Conservation (phyloP, 53 echinoderm and acorn worm species). For the Echinometra lucunter region DNA sequence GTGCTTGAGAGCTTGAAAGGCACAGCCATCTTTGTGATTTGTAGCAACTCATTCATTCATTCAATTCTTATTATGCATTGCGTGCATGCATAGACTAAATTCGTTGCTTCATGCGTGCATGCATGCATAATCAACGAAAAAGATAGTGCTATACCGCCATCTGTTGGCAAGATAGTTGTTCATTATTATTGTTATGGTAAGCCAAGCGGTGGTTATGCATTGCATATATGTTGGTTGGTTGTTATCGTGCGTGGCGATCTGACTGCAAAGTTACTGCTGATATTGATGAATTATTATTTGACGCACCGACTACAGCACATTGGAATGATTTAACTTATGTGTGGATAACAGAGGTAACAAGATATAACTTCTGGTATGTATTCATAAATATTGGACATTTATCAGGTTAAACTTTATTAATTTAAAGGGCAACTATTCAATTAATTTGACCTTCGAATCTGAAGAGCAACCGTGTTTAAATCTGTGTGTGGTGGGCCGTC, state of each 20-base stretch:
- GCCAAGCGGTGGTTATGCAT: neutral
- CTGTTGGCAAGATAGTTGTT: neutral
- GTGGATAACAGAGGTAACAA: neutral
- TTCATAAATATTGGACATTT: neutral
- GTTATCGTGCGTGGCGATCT: no score
- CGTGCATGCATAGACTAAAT: neutral
- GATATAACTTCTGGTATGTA: neutral
- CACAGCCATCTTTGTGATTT: conserved; percentile 52
- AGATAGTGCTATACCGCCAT: neutral
- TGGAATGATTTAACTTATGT: neutral
- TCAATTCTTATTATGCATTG: no score
- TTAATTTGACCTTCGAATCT: no score
- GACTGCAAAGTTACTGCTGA: no score
- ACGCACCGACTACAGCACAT: no score
- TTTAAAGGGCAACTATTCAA: neutral
- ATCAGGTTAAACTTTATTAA: neutral
- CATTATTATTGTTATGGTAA: neutral
- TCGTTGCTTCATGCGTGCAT: neutral
- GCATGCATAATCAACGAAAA: neutral
- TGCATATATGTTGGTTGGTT: no score
- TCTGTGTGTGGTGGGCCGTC: no score
- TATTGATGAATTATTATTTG: no score
- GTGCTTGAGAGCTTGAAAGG: conserved; percentile 83
- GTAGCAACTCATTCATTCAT: conserved; percentile 47
- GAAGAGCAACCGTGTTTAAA: no score